Evolutionary conservation across 92 coral and sea anemone genomes (phyloP).

Genomic region (Zoanthus gigantus): DNA sequence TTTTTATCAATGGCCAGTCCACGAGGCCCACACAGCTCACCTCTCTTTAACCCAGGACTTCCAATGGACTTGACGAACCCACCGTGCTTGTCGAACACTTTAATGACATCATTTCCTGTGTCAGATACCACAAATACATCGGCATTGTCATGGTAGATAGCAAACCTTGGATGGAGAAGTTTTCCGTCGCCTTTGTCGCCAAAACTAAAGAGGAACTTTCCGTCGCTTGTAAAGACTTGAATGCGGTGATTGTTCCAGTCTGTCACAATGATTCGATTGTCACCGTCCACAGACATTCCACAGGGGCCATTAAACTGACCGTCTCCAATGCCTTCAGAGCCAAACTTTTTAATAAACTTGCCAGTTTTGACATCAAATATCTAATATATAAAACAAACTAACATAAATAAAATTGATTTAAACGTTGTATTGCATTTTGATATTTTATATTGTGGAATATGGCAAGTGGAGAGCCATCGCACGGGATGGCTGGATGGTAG

Average conservation of each 20-base stretch:
- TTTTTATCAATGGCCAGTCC: constrained; percentile 86
- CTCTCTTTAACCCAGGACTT: constrained; percentile 76
- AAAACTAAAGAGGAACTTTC: constrained; percentile 90
- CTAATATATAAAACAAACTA: not conserved
- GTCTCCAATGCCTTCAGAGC: constrained; percentile 76
- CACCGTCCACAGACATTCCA: constrained; percentile 84
- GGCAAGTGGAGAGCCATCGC: too few species aligned
- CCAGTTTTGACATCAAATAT: constrained; percentile 82
- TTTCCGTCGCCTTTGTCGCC: constrained; percentile 82
- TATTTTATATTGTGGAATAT: too few species aligned
- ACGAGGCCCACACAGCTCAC: constrained; percentile 85
- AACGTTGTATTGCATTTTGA: too few species aligned
- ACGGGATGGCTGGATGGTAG: too few species aligned
- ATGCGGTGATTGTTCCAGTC: constrained; percentile 94
- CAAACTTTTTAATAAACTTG: constrained; percentile 79
- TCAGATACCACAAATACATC: constrained; percentile 85
- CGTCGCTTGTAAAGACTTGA: constrained; percentile 81
- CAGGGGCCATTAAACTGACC: constrained; percentile 94
- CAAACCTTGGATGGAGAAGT: constrained; percentile 84
- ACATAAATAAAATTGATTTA: too few species aligned
- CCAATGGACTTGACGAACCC: constrained; percentile 73
- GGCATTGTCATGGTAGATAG: constrained; percentile 73
- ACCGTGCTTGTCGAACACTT: constrained; percentile 86
- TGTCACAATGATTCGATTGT: constrained; percentile 82
- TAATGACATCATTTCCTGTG: constrained; percentile 88